phyloP scores from a whole-genome alignment of 2,113 vertebrate species.

The Spilogale gracilis region DNA sequence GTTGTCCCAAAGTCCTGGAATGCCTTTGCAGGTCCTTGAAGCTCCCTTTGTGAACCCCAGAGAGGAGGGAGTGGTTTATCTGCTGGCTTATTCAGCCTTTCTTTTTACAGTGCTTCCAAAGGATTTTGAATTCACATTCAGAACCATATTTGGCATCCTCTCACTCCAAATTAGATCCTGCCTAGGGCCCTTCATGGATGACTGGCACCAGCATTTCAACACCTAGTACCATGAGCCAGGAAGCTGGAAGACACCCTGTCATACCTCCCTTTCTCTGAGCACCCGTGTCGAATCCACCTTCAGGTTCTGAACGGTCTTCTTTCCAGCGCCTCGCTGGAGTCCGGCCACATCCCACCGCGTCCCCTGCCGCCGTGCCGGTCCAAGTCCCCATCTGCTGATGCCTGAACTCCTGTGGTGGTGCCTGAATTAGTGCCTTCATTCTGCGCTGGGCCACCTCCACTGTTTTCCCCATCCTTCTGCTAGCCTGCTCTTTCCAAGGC shows the following conservation, averaged over 20 bases:
- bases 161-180: background rate
- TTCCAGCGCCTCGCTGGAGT: background rate
- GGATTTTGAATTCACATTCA: background rate
- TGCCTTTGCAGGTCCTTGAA: background rate
- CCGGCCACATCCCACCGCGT: background rate
- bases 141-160: background rate
- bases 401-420: background rate
- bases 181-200: background rate
- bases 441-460: background rate
- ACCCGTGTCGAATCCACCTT: background rate
- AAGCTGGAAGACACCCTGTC: background rate
- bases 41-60: background rate
- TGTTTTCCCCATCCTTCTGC: background rate
- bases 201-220: background rate
- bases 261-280: background rate
- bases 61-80: background rate
- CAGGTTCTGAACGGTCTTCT: background rate
- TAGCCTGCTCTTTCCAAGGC: background rate
- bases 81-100: background rate
- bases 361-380: background rate
- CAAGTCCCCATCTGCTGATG: accelerated
- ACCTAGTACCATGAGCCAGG: background rate
- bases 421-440: background rate
- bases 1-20: background rate
- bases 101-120: background rate